Base-by-base conservation (phyloP, 1,140 invertebrate genomes). In the Microplitis demolitor region DNA sequence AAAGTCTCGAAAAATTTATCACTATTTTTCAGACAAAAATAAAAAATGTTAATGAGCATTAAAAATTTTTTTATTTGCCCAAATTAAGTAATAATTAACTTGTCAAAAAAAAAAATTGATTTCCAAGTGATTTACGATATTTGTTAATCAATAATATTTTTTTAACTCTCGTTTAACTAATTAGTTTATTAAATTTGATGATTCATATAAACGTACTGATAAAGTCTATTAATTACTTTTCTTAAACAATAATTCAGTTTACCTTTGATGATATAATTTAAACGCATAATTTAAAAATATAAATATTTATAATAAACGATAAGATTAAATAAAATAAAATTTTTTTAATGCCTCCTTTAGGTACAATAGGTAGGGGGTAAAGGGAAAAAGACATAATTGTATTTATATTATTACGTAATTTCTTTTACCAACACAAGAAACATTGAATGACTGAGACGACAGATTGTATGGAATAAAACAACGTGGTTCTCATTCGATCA, bases 351-450 rank as follows among this genome's bases (percentile, higher is more conserved):
- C 77, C 75, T 11, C 6, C 71, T 66, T 63, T 54, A 34, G 35
- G 54, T 34, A 33, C 31, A 16, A 51, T 66, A 45, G 39, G 63
- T 53, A 9, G 13, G 68, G 56, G 68, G 64, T 66, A 51, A 34
- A 68, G 56, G 33, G 51, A 53, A 50, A 33, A 16, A 51, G 24
- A 16, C 39, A 50, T 34, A 71, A 66, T 77, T 53, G 67, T 78
- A 83, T 83, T 85, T 85, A 82, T 84, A 83, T 82, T 81, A 78
- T 84, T 85, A 83, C 80, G 82, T 85, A 80, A 83, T 74, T 73
- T 58, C 71, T 45, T 45, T 45, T 9, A 45, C 39, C 39, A 45
- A 45, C 37, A 74, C 39, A 62, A 56, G 58, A 68, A 80, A 63
- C 77, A 74, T 73, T 72, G 70, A 51, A 69, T 70, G 54, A 77